Evolutionary conservation across 2,888 invertebrate genomes (phyloP), one percentile per base, ranked within the genome.

Genomic region (Caenorhabditis angaria): DNA sequence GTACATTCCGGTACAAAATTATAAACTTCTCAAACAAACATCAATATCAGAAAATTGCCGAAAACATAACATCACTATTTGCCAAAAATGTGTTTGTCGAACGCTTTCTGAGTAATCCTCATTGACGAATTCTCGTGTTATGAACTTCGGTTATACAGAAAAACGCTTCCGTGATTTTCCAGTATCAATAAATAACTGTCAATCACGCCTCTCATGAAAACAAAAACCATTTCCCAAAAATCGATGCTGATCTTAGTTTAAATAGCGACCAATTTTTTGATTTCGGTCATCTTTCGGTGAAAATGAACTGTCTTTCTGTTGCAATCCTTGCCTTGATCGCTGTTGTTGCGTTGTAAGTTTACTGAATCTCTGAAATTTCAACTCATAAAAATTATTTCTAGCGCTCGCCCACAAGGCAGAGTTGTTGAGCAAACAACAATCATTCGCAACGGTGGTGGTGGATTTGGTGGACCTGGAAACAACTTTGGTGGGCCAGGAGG

Each of bases 311-410:
- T 64, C 60, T 53, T 48, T 57, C 63, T 18, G 29, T 65, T 53
- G 50, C 70, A 58, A 64, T 69, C 47, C 76, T 76, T 29, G 66
- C 68, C 32, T 64, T 60, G 55, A 35, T 76, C 41, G 58, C 70
- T 57, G 72, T 70, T 41, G 61, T 62, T 47, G 70, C 62, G 20
- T 55, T 67, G 72, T 76, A 47, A 72, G 76, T 69, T 62, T 12
- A 32, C 2, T 25, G 4, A 10, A n/a, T 50, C 24, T 41, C n/a
- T 27, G 22, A 29, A 5, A 18, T 12, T 8, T 56, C n/a, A n/a
- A n/a, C n/a, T n/a, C n/a, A n/a, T n/a, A n/a, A n/a, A n/a, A 41
- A 18, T 28, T 18, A 20, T 48, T 58, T 18, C 22, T 51, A 71
- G 71, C 50, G 70, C 70, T 18, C 65, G 65, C 24, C 71, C 71